These are phyloP conservation scores for Callopanchax toddi DNA, from an alignment of 2,113 vertebrate species.

Conservation along the genomic window DNA sequence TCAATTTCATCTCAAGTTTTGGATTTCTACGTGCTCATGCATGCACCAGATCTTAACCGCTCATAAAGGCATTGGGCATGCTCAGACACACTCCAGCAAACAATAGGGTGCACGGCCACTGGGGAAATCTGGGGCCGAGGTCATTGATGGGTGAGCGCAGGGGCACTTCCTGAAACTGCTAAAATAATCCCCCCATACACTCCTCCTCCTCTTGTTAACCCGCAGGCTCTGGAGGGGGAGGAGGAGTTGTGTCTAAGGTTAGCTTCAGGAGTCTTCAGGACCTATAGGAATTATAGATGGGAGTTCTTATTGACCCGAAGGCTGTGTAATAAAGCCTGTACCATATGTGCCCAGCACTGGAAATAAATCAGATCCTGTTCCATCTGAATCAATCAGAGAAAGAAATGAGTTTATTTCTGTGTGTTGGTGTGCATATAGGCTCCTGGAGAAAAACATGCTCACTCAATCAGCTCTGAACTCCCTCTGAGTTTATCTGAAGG, in stretches of 20 bases:
- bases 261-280: constrained; percentile 47
- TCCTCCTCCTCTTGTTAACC: constrained; percentile 35
- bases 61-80: constrained; percentile 58
- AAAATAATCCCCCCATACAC: neutral
- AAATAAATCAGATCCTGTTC: constrained; percentile 37
- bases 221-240: constrained; percentile 43
- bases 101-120: constrained; percentile 55
- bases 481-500: no score
- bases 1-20: constrained; percentile 59
- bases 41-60: constrained; percentile 25
- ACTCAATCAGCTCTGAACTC: neutral
- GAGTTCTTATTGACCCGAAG: constrained; percentile 47
- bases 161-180: constrained; percentile 39
- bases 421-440: neutral
- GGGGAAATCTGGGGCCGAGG: constrained; percentile 46
- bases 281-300: constrained; percentile 59
- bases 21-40: constrained; percentile 35
- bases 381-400: constrained; percentile 19
- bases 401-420: constrained; percentile 2
- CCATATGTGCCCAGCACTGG: constrained; percentile 59
- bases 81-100: constrained; percentile 41
- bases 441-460: neutral
- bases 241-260: constrained; percentile 32
- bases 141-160: constrained; percentile 50
- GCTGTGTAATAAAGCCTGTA: constrained; percentile 41